Conservation (phyloP, 2,797 vertebrate genomes). For the Parauchenoglanis punctatus region DNA sequence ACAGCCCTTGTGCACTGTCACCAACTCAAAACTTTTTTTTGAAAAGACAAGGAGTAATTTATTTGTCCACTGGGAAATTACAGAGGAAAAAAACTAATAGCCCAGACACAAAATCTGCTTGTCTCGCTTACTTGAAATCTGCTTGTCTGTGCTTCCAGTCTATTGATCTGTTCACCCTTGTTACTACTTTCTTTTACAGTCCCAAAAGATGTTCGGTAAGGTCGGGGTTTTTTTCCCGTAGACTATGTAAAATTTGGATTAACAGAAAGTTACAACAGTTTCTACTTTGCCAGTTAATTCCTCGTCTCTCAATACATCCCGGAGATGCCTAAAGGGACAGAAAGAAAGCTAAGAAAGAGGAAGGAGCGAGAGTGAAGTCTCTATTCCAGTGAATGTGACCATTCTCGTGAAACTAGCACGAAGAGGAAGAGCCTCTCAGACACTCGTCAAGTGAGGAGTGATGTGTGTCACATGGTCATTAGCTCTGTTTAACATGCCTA, state of each 20-base stretch:
- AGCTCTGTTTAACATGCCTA: not conserved
- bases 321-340: not conserved
- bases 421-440: constrained; percentile 8
- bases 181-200: not conserved
- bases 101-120: not conserved
- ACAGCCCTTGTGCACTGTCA: too few relatives aligned
- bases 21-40: not conserved
- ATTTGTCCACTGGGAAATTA: not conserved
- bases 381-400: not conserved
- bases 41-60: not conserved
- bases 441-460: constrained; percentile 7
- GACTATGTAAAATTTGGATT: not conserved
- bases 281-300: not conserved
- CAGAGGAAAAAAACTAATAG: not conserved
- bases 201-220: not conserved
- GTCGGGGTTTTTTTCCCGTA: not conserved
- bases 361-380: not conserved
- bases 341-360: constrained; percentile 9
- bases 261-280: constrained; percentile 27
- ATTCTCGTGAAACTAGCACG: constrained; percentile 27
- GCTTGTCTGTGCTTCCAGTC: not conserved
- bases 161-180: not conserved
- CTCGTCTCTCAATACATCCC: not conserved
- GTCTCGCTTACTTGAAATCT: not conserved
- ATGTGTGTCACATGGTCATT: constrained; percentile 38